Evolutionary conservation across 2,113 vertebrate species (phyloP).

Genomic region (Bothrops jararaca): DNA sequence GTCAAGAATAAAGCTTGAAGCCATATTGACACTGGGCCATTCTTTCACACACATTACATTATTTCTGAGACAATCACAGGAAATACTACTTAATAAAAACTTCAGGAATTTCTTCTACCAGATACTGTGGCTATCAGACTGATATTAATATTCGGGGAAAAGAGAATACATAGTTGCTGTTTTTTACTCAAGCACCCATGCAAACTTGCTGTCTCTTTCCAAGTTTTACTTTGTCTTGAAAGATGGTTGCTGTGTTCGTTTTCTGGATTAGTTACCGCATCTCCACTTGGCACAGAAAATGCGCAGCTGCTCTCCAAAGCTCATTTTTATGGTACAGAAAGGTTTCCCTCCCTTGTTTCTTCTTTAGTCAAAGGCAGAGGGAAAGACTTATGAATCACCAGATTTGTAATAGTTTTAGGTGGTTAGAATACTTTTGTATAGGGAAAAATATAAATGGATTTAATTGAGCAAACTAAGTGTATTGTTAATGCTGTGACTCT

Average conservation of each 20-base stretch:
- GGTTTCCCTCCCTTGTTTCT: not conserved
- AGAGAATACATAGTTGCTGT: not conserved
- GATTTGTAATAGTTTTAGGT: not conserved
- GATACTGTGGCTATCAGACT: not conserved
- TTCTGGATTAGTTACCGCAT: conserved; percentile 27
- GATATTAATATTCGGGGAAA: not conserved
- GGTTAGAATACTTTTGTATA: not conserved
- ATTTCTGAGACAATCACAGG: not conserved
- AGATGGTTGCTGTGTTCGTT: not conserved
- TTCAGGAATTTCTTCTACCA: not conserved
- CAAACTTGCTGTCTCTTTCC: conserved; percentile 25
- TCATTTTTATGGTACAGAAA: conserved; percentile 6
- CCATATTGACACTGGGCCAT: not conserved
- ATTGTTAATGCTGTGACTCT: not conserved
- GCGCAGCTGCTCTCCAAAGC: conserved; percentile 19
- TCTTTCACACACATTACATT: accelerated
- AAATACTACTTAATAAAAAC: not conserved
- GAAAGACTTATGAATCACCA: not conserved
- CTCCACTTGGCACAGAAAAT: not conserved
- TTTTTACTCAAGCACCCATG: conserved; percentile 3
- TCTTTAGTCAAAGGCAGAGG: conserved; percentile 3
- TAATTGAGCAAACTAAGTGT: not conserved
- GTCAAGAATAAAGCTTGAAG: not conserved
- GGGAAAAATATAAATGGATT: conserved; percentile 1
- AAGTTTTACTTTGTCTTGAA: conserved; percentile 2